phyloP scores from a whole-genome alignment of 2,888 invertebrate species.

The Empis livida region DNA sequence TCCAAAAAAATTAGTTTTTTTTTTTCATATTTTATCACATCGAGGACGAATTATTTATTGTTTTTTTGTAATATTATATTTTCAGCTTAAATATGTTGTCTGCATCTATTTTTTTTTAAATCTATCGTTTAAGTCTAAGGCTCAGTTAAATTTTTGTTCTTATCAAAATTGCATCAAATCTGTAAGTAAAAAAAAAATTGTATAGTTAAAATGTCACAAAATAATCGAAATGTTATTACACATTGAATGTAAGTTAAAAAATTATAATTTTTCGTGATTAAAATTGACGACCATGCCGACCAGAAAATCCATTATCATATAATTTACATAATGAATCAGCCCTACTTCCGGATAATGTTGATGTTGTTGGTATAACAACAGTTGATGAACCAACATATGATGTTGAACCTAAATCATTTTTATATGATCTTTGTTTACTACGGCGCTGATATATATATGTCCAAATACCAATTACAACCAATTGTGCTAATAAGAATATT shows the following conservation, averaged over 20 bases:
- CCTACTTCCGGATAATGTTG: constrained; percentile 40
- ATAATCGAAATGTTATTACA: not conserved
- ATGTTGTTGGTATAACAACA: not conserved
- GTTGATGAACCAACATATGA: constrained; percentile 3
- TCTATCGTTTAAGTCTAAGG: not conserved
- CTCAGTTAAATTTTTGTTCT: not conserved
- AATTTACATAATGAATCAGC: constrained; percentile 66
- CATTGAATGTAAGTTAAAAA: not conserved
- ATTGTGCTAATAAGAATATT: constrained; percentile 68
- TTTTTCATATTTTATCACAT: too few species aligned
- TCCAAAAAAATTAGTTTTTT: too few species aligned
- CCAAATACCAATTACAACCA: constrained; percentile 71
- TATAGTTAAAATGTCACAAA: not conserved
- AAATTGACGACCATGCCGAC: constrained; percentile 21
- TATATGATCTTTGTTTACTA: constrained; percentile 28
- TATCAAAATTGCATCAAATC: too few species aligned
- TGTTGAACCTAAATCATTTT: constrained; percentile 10
- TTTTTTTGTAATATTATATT: not conserved
- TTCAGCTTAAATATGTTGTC: not conserved
- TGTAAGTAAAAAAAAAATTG: too few species aligned
- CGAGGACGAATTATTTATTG: not conserved
- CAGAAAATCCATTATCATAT: constrained; percentile 66
- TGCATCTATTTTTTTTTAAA: not conserved
- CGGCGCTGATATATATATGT: constrained; percentile 72
- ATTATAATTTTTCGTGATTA: constrained; percentile 2